Base-by-base conservation (phyloP, 2,888 invertebrate species). In the Phortica okadai region DNA sequence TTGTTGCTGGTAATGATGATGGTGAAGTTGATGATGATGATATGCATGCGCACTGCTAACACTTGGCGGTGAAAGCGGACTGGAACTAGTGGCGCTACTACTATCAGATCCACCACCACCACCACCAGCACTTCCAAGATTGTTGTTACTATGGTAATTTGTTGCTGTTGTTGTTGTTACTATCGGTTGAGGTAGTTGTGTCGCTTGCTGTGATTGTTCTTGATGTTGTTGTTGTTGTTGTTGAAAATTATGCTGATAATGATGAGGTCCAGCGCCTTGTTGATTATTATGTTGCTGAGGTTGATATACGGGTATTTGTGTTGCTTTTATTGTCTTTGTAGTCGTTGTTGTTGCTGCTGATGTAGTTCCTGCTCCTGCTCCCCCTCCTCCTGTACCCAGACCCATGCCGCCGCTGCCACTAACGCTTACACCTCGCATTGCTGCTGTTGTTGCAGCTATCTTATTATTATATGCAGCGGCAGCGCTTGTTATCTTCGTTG, bases 221-320 rank as follows among this genome's bases (percentile, higher is more conserved):
- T 72, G 74, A 5, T 76, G 80, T 11, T 81, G 81, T 1, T 79
- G 81, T 1, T 79, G 81, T 0, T 82, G 82, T 0, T 79, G 79
- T 1, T 81, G 82, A 8, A 82, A 81, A n/a, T 75, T 76, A 50
- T 78, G 78, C 7, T 67, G 50, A 45, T 74, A 78, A 41, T 44
- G 64, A 42, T 69, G 56, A 44, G 72, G 69, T 50, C 14, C 54
- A 50, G 45, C 25, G 6, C 50, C 45, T 25, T 77, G 82, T 75
- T 82, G 82, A 58, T 85, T 83, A 56, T 77, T 82, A 75, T 77
- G 83, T 72, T 84, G 83, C 25, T 85, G 70, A 14, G 54, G 82
- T 74, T 89, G 90, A 81, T 90, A 91, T 82, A 89, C 90, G 77
- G 91, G 91, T 88, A 91, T 91, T 84, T 91, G 91, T 77, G 91